Percentiles rank a stretch among this genome's conserved stretches.
Conservation (phyloP, 2,888 invertebrate species). For the Endotricha flammealis region DNA sequence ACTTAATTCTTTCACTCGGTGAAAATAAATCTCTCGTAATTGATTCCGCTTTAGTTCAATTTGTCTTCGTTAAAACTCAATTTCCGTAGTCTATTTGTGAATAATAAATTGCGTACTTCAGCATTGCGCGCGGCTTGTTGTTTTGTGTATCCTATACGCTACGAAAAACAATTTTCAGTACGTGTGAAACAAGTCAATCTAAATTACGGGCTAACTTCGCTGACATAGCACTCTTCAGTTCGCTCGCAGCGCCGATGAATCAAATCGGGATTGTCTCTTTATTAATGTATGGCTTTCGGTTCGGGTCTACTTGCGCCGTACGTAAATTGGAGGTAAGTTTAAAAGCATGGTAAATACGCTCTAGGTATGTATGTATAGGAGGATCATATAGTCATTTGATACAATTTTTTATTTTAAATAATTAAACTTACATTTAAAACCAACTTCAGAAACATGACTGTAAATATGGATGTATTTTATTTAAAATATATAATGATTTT, state of each 20-base stretch:
- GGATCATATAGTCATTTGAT: too few relatives aligned
- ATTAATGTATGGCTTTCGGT: slow-evolving; percentile 24
- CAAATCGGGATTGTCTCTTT: slow-evolving; percentile 26
- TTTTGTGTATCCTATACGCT: slow-evolving; percentile 42
- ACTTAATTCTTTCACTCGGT: slow-evolving; percentile 69
- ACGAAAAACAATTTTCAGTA: slow-evolving; percentile 51
- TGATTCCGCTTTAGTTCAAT: slow-evolving; percentile 75
- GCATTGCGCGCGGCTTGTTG: slow-evolving; percentile 50
- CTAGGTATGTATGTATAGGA: too few relatives aligned
- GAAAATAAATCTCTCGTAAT: slow-evolving; percentile 74
- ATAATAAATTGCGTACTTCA: slow-evolving; percentile 71
- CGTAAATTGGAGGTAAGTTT: background rate
- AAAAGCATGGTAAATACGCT: background rate
- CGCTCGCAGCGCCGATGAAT: slow-evolving; percentile 18
- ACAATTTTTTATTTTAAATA: too few relatives aligned
- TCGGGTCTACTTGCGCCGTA: background rate
- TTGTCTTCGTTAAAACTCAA: slow-evolving; percentile 77
- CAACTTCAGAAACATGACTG: too few relatives aligned
- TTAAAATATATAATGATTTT: too few relatives aligned
- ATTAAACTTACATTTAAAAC: too few relatives aligned
- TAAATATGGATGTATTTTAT: too few relatives aligned
- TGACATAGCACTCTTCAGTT: slow-evolving; percentile 32
- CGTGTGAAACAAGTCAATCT: slow-evolving; percentile 60
- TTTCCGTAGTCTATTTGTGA: slow-evolving; percentile 73
- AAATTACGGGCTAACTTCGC: slow-evolving; percentile 44